phyloP scores from a whole-genome alignment of 2,113 vertebrate species.

The Prietella phreatophila region DNA sequence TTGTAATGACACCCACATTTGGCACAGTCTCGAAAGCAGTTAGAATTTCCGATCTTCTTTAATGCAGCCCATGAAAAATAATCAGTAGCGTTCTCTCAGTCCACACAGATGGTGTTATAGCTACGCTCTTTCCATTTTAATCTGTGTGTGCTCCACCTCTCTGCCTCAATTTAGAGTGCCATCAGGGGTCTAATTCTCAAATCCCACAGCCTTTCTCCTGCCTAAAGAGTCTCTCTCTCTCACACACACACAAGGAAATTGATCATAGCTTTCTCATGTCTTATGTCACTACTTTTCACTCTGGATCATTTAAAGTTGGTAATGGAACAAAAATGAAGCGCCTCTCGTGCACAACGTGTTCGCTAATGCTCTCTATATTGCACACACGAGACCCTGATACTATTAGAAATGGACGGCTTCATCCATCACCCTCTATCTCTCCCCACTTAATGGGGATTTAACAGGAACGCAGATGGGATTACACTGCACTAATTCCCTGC shows the following conservation, averaged over 20 bases:
- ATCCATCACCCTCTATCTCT: conserved; percentile 19
- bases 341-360: not conserved
- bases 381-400: conserved; percentile 14
- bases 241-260: not conserved
- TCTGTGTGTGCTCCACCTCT: not conserved
- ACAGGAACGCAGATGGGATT: not conserved
- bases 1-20: not conserved
- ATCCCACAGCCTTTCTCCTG: not conserved
- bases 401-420: conserved; percentile 13
- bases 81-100: not conserved
- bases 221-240: not conserved
- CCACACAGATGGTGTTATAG: not conserved
- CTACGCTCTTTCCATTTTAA: not conserved
- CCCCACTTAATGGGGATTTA: conserved; percentile 7
- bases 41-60: not conserved
- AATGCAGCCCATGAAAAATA: conserved; percentile 10
- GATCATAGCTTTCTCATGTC: not conserved
- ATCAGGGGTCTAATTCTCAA: not conserved
- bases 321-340: conserved; percentile 29
- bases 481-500: conserved; percentile 2
- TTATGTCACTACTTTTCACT: conserved; percentile 1
- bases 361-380: conserved; percentile 6
- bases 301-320: conserved; percentile 11
- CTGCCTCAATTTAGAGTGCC: not conserved
- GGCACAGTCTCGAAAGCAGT: not conserved